Base-by-base conservation (phyloP, 2,797 vertebrate genomes). In the Myiotriccus ornatus region DNA sequence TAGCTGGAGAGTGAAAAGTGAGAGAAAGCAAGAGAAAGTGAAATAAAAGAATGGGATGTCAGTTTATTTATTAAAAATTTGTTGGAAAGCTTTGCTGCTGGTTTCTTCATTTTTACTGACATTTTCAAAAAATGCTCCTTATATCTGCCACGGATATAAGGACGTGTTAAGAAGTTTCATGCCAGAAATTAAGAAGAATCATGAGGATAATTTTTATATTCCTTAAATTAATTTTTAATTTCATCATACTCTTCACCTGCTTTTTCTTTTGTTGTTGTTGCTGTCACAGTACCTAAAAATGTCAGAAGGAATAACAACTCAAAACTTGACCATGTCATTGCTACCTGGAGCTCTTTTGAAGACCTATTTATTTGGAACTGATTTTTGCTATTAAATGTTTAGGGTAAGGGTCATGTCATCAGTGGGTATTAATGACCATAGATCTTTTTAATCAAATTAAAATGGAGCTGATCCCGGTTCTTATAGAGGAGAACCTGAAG, bases 381-480 rank as follows among this genome's bases (percentile, higher is more conserved):
- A 59, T 88, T 97, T 87, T 84, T 95, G 57, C 65, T 76, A 63
- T 82, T 84, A 84, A 93, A 87, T 47, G 28, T 93, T 90, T 89
- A 76, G 47, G 21, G 65, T 64, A 90, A 75, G 43, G 30, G n/a
- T 70, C 27, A 5, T 30, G 21, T 79, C 12, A 75, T 57, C 44
- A 53, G 3, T 62, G 34, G 57, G 7, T 83, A 41, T 93, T 82
- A 95, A 68, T 57, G 52, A 49, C 8, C 3, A 1, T 34, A 56
- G 34, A 59, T 91, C 49, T 74, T 47, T 47, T 47, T 25, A 14
- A 30, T 59, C 13, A 37, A 76, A n/a, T 84, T 41, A 30, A 30
- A 52, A 28, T 47, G 35, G 32, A 69, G 24, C 16, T 88, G 67
- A 55, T 68, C 22, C 25, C 73, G 44, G 23, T 46, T 90, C 56